These are phyloP conservation scores for Drosophila robusta DNA, from an alignment of 2,888 invertebrate species.

Conservation along the genomic window DNA sequence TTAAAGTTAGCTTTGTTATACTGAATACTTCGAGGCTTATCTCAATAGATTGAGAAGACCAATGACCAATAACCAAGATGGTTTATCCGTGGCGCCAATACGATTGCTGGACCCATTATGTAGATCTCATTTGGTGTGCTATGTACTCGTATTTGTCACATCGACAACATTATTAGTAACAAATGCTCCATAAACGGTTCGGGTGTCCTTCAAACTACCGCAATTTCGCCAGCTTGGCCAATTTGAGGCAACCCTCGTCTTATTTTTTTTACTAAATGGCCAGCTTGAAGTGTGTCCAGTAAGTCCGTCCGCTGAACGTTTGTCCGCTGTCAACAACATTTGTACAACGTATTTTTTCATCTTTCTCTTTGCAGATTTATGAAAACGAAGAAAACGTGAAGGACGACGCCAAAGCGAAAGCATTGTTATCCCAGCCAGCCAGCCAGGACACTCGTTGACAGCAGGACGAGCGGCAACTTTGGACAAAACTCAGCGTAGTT, in stretches of 20 bases:
- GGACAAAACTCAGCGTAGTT: constrained; percentile 72
- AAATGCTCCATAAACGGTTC: constrained; percentile 67
- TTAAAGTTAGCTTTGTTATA: neutral
- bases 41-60: no score
- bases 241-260: constrained; percentile 70
- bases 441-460: constrained; percentile 60
- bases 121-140: constrained; percentile 34
- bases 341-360: constrained; percentile 68
- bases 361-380: constrained; percentile 68
- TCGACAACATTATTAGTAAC: constrained; percentile 78
- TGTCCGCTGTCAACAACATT: constrained; percentile 79
- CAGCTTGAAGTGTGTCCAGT: constrained; percentile 43
- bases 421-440: constrained; percentile 55
- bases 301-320: constrained; percentile 23
- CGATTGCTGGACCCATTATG: constrained; percentile 41
- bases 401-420: constrained; percentile 37
- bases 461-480: constrained; percentile 38
- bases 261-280: constrained; percentile 53
- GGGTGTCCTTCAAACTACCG: constrained; percentile 43
- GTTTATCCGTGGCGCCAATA: neutral
- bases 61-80: neutral
- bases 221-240: constrained; percentile 68
- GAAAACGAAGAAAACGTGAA: constrained; percentile 45
- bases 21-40: no score
- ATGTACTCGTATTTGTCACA: constrained; percentile 59